These are phyloP conservation scores for Tupaia chinensis DNA, from an alignment of 2,113 vertebrate species.

Conservation along the genomic window DNA sequence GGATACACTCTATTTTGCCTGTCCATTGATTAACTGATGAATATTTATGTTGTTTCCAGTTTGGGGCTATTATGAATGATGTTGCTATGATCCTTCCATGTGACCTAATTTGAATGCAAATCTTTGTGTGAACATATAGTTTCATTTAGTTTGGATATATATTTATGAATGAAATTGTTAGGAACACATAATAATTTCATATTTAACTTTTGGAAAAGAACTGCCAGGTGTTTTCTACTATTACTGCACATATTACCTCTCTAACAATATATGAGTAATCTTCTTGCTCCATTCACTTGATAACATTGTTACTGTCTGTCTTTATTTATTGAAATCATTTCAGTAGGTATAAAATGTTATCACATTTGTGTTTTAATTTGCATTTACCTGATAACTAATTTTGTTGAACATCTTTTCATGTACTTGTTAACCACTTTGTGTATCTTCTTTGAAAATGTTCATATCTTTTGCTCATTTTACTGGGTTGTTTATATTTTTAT, in stretches of 20 bases:
- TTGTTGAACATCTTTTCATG: background rate
- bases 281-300: background rate
- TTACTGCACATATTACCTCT: background rate
- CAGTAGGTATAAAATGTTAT: background rate
- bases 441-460: background rate
- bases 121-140: background rate
- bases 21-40: background rate
- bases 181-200: background rate
- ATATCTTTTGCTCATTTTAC: background rate
- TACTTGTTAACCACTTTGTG: background rate
- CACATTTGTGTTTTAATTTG: conserved; percentile 4
- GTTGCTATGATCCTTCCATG: background rate
- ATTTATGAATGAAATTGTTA: background rate
- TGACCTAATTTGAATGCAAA: background rate
- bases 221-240: background rate
- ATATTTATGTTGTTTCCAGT: background rate
- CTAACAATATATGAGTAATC: background rate
- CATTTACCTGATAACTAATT: background rate
- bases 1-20: background rate
- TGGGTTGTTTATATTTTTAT: background rate
- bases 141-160: background rate
- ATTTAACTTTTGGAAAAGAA: background rate
- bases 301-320: background rate
- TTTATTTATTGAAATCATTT: background rate
- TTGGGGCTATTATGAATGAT: background rate